These are phyloP conservation scores for Columba guinea DNA, from an alignment of 2,797 vertebrate species.

Conservation along the genomic window DNA sequence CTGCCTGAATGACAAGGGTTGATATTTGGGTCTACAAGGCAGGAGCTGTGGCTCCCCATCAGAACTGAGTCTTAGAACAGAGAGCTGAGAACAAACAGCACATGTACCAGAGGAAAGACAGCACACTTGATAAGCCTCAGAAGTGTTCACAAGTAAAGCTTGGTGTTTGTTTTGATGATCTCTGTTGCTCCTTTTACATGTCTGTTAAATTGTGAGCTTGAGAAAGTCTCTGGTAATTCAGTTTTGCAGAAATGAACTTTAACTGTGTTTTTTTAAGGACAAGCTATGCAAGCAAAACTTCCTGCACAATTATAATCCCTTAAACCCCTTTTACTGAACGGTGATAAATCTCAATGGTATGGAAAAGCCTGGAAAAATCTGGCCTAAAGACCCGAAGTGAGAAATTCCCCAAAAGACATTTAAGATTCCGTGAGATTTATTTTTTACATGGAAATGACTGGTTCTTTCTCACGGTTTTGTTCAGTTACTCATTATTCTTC, in stretches of 20 bases:
- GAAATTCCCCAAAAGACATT: not conserved
- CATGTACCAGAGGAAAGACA: accelerated
- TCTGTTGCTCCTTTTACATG: not conserved
- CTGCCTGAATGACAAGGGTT: not conserved
- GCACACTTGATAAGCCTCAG: not conserved
- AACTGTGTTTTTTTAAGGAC: not conserved
- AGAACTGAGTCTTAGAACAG: not conserved
- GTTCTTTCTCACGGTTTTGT: not conserved
- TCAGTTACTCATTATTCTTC: not conserved
- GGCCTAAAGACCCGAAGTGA: not conserved
- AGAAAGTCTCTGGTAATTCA: not conserved
- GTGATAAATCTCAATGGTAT: not conserved
- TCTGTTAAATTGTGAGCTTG: not conserved
- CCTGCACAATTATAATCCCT: not conserved
- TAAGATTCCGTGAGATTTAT: not conserved
- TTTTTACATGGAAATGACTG: not conserved
- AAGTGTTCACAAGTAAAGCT: not conserved
- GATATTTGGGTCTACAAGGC: not conserved
- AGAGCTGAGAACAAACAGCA: not conserved
- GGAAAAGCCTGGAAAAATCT: not conserved
- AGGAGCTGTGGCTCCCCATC: not conserved
- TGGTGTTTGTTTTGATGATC: not conserved
- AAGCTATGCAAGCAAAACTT: not conserved
- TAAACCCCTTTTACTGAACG: not conserved
- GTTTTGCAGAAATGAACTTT: not conserved